Evolutionary conservation across 2,797 vertebrate species (phyloP).

Genomic region (Remorina albescens): DNA sequence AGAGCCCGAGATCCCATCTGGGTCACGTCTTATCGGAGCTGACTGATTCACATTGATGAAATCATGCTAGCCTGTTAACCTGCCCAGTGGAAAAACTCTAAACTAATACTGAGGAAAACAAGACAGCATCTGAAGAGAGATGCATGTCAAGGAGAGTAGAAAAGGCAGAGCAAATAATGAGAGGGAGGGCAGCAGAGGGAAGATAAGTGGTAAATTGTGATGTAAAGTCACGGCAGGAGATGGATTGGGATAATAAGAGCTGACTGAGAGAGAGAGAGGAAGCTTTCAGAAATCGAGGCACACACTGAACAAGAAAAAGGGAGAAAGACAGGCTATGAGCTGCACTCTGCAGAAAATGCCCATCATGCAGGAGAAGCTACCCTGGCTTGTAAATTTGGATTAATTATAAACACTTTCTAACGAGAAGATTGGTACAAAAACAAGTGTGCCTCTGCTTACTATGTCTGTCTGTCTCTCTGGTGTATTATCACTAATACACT

Average conservation of each 20-base stretch:
- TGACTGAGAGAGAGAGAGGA: constrained; percentile 57
- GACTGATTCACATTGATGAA: constrained; percentile 78
- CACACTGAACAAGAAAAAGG: constrained; percentile 20
- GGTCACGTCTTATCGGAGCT: constrained; percentile 76
- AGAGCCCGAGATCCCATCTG: constrained; percentile 74
- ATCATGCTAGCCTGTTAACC: constrained; percentile 77
- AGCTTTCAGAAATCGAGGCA: constrained; percentile 47
- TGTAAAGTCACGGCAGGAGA: constrained; percentile 78
- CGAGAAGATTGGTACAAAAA: constrained; percentile 17
- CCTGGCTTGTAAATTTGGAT: constrained; percentile 30
- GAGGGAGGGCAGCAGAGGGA: constrained; percentile 61
- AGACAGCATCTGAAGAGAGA: constrained; percentile 60
- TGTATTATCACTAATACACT: constrained; percentile 11
- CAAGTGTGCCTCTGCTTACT: constrained; percentile 16
- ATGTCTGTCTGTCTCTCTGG: neutral
- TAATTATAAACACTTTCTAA: constrained; percentile 41
- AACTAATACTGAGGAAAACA: constrained; percentile 71
- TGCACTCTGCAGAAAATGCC: constrained; percentile 30
- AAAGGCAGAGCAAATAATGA: constrained; percentile 71
- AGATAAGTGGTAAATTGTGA: constrained; percentile 76
- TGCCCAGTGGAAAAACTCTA: constrained; percentile 62
- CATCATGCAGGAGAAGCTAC: constrained; percentile 15
- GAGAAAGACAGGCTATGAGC: constrained; percentile 28
- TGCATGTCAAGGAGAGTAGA: constrained; percentile 70
- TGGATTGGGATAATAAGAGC: constrained; percentile 74